Conservation (phyloP, 53 echinoderm and acorn worm genomes). For the Luidia sarsii region DNA sequence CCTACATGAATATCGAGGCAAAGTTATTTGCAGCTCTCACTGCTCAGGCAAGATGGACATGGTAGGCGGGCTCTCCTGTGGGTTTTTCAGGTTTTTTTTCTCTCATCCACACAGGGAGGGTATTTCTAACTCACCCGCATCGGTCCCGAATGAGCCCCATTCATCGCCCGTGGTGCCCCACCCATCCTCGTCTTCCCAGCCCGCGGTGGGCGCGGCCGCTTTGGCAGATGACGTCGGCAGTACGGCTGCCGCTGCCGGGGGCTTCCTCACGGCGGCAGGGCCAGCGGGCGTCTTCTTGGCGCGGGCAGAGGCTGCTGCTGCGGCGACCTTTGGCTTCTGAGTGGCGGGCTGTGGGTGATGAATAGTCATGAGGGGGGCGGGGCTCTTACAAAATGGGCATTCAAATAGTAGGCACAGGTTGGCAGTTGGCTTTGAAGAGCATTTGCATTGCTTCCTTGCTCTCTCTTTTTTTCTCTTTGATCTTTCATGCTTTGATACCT, state of each 20-base stretch:
- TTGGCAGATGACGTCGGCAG: no score
- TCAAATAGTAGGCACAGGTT: no score
- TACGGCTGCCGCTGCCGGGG: slow-evolving; percentile 47
- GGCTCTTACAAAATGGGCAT: no score
- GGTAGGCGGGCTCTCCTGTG: no score
- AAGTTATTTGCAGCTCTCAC: no score
- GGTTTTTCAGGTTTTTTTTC: background rate
- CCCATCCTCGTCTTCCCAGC: slow-evolving; percentile 65
- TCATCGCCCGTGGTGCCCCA: slow-evolving; percentile 64
- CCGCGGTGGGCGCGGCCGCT: slow-evolving; percentile 30
- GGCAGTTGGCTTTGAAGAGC: no score
- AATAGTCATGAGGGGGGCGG: no score
- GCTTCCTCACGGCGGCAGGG: slow-evolving; percentile 47
- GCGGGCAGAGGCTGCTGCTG: slow-evolving; percentile 4
- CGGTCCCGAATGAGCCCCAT: slow-evolving; percentile 68
- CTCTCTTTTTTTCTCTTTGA: no score
- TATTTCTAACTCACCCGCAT: slow-evolving; percentile 22
- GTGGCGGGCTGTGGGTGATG: background rate
- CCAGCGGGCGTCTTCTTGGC: slow-evolving; percentile 30
- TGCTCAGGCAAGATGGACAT: no score
- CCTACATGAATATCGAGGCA: no score
- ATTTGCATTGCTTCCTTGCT: no score
- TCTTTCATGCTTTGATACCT: no score
- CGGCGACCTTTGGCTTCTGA: slow-evolving; percentile 34
- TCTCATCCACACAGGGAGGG: background rate